Evolutionary conservation across 2,888 invertebrate genomes (phyloP), one percentile per base, ranked within the genome.

Genomic region (Phengaris arion): DNA sequence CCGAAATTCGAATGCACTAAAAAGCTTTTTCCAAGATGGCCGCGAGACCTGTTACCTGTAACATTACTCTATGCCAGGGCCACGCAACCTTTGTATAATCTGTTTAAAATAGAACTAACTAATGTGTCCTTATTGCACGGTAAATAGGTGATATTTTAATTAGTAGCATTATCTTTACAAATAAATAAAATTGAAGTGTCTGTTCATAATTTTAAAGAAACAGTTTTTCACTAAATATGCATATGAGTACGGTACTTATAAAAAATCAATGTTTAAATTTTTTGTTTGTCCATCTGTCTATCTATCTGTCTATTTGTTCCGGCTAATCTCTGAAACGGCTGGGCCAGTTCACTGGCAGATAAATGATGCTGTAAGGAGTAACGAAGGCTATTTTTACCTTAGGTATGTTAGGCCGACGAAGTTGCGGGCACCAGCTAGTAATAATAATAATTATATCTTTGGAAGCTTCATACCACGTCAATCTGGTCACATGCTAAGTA

Each of bases 1-100:
- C 91, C 93, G 89, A 93, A 93, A 88, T 93, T 93, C 92, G 92
- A 92, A 91, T 92, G 92, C 89, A 90, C 90, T 92, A 93, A 93
- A 91, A 84, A 91, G 89, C 85, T 85, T 88, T 90, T 86, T 84
- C 85, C 90, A 93, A 88, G 92, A 92, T 92, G 92, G 92, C 83
- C 89, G 85, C 78, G 83, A 85, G 92, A 93, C 93, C 92, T 88
- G 93, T 92, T 92, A 89, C 89, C 82, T 88, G 93, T 92, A 92
- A 93, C 91, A 92, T 92, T 93, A 93, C 92, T 93, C 93, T 93
- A 93, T 93, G 92, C 81, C 91, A 91, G 93, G 81, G 83, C 85
- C 82, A 77, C 80, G 72, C 76, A 89, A 91, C 90, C 84, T 87
- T 88, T 81, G 76, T 76, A 75, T 75, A 68, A 75, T 72, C 74